Percentiles rank a stretch among this genome's conserved stretches.
Conservation (phyloP, 2,888 invertebrate genomes). For the Notodonta dromedarius region DNA sequence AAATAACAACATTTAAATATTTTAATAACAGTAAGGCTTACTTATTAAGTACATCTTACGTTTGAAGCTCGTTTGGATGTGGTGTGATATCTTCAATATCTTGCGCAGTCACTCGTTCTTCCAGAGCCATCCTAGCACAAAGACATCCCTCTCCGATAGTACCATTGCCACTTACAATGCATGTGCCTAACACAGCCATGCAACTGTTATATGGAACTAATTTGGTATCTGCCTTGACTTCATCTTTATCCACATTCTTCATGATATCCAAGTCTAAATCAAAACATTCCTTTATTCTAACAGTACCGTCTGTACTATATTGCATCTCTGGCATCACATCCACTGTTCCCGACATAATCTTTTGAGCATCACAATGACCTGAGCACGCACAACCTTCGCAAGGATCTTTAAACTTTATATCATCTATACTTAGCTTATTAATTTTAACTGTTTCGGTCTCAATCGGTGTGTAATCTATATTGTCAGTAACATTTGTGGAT, state of each 20-base stretch:
- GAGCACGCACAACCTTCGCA: constrained; percentile 59
- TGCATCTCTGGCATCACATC: constrained; percentile 50
- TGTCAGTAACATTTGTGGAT: constrained; percentile 33
- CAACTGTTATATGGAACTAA: constrained; percentile 66
- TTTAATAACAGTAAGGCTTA: neutral
- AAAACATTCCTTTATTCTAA: constrained; percentile 65
- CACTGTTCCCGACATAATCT: constrained; percentile 12
- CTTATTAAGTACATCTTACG: neutral
- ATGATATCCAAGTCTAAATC: constrained; percentile 50
- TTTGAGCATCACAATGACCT: constrained; percentile 30
- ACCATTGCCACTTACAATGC: constrained; percentile 70
- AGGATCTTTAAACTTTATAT: constrained; percentile 16
- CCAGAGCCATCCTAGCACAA: constrained; percentile 71
- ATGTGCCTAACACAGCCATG: constrained; percentile 70
- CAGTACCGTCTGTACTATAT: constrained; percentile 59
- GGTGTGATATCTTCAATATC: constrained; percentile 77
- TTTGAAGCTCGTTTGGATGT: constrained; percentile 43
- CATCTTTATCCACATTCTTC: constrained; percentile 11
- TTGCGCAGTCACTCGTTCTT: constrained; percentile 64
- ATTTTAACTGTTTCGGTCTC: constrained; percentile 21
- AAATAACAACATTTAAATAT: constrained; percentile 1
- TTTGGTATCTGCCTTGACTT: constrained; percentile 24
- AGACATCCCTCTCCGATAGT: constrained; percentile 69
- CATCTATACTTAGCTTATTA: constrained; percentile 17
- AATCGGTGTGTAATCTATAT: constrained; percentile 40